phyloP scores from a whole-genome alignment of 2,888 invertebrate species.

The Odontomyia ornata region DNA sequence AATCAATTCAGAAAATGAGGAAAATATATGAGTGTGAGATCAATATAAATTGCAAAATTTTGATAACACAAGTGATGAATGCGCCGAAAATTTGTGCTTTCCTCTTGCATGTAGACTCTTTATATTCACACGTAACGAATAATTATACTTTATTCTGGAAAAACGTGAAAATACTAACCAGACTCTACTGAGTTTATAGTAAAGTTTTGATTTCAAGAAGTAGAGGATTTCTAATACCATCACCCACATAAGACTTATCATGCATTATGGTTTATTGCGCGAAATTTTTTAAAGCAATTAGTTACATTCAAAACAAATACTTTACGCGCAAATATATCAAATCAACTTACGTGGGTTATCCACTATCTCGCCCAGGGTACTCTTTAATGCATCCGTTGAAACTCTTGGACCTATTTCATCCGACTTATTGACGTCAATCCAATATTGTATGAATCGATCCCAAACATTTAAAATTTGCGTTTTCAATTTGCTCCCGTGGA shows the following conservation, averaged over 20 bases:
- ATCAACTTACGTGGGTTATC: constrained; percentile 74
- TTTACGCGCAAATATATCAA: background rate
- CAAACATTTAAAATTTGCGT: constrained; percentile 90
- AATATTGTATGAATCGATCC: constrained; percentile 93
- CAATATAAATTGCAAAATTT: too few relatives aligned
- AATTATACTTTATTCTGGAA: too few relatives aligned
- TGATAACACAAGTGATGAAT: too few relatives aligned
- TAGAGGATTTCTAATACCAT: too few relatives aligned
- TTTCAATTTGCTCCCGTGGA: constrained; percentile 84
- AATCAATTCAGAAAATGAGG: too few relatives aligned
- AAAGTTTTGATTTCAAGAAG: too few relatives aligned
- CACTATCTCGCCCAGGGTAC: constrained; percentile 75
- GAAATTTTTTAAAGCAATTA: constrained; percentile 38
- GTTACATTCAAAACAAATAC: background rate
- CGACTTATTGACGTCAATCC: constrained; percentile 77
- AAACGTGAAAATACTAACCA: too few relatives aligned
- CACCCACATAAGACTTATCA: background rate
- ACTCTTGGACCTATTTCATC: constrained; percentile 76
- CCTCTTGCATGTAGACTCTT: too few relatives aligned
- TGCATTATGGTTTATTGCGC: constrained; percentile 16
- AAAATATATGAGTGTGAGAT: too few relatives aligned
- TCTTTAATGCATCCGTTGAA: constrained; percentile 75
- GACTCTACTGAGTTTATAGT: too few relatives aligned
- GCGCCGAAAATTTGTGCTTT: too few relatives aligned
- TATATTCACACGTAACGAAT: too few relatives aligned